Percentiles rank a stretch among this genome's conserved stretches.
These are phyloP conservation scores for Drosophila pallidifrons DNA, from an alignment of 1,140 invertebrate species.

Conservation along the genomic window DNA sequence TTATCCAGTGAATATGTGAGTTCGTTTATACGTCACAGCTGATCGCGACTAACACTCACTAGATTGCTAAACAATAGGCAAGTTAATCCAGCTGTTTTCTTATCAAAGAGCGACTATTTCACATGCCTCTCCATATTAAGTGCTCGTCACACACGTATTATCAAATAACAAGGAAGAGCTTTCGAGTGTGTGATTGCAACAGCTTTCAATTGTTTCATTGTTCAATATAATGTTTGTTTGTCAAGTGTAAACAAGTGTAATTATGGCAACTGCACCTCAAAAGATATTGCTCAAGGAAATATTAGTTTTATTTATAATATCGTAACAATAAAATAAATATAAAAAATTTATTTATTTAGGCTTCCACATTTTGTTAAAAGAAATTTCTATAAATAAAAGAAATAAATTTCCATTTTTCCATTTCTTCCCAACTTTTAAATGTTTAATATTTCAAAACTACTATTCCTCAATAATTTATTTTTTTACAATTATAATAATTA, in stretches of 20 bases:
- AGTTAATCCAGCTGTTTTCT: background rate
- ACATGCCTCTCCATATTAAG: background rate
- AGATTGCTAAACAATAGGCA: conserved; percentile 5
- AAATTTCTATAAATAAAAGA: no score
- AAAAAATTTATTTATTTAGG: no score
- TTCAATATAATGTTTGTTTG: no score
- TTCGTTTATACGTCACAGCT: conserved; percentile 15
- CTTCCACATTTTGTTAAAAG: no score
- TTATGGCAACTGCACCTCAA: background rate
- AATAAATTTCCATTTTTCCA: no score
- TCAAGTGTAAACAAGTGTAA: background rate
- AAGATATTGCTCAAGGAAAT: no score
- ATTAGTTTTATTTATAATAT: no score
- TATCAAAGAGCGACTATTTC: background rate
- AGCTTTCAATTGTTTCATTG: background rate
- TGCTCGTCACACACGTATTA: background rate
- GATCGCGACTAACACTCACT: background rate
- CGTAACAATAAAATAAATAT: no score
- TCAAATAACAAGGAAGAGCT: background rate
- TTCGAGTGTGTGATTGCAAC: background rate
- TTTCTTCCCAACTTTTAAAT: no score
- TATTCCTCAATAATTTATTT: no score
- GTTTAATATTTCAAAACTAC: no score
- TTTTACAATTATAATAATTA: no score
- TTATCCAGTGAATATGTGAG: conserved; percentile 5